Base-by-base conservation (phyloP, 2,888 invertebrate genomes). In the Phorcus lineatus region DNA sequence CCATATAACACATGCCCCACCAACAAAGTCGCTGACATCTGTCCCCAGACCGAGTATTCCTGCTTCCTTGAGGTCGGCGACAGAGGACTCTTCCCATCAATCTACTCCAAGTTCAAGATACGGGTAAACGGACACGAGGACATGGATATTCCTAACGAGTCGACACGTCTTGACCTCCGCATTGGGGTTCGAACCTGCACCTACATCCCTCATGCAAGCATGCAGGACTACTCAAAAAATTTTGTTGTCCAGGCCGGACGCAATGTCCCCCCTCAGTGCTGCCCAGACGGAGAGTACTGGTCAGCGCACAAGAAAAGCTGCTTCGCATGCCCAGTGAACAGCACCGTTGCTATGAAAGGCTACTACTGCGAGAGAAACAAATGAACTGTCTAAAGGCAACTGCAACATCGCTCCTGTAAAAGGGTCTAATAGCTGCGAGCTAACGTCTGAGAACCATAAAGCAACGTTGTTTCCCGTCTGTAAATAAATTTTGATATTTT, bases 21-120 rank as follows among this genome's bases (percentile, higher is more conserved):
- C 40, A 70, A 70, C 70, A 40, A n/a, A 3, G 40, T 70, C 40
- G 24, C 70, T 17, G 70, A 70, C 11, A 36, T 70, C 17, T 70
- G 70, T n/a, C 70, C 70, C 36, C 28, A 70, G 36, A 70, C 70
- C 1, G 70, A 70, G 36, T 70, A 70, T 36, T 70, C 70, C 40
- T 70, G 70, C 19, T 70, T 70, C n/a, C 17, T 70, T 2, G 70
- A 70, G 19, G 70, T 31, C 9, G 70, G 70, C 17, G 40, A 31
- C 36, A 70, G 70, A 36, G 31, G 28, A 31, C 70, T 70, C 31
- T 36, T 36, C 11, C 70, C 70, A 19, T 70, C 70, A 17, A 70
- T 70, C 3, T 70, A 36, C 70, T 40, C 70, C 0, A 1, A n/a
- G 4, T 70, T 70, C 40, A 70, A 31, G n/a, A 19, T 70, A 0